A percentile compares a stretch with the other conserved stretches of the same genome.
phyloP scores from a whole-genome alignment of 2,888 invertebrate genomes.

The Acanthosoma haemorrhoidale region DNA sequence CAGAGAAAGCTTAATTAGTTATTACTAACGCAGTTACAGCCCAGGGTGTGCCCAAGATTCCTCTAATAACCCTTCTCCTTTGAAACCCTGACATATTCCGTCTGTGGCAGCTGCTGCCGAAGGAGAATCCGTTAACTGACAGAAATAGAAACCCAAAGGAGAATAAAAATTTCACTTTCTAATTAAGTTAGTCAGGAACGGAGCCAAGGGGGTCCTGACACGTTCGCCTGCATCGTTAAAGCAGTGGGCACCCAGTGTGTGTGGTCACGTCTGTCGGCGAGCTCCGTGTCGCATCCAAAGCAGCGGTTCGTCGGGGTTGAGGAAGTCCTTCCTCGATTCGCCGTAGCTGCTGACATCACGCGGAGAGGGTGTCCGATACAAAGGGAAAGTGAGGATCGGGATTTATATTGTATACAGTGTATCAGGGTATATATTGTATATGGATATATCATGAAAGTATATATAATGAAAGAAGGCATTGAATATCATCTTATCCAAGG shows the following conservation, averaged over 20 bases:
- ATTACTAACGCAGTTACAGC: too few relatives aligned
- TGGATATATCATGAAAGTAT: too few relatives aligned
- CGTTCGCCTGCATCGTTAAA: background rate
- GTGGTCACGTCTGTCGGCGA: background rate
- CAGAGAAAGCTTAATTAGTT: too few relatives aligned
- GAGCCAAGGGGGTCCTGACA: background rate
- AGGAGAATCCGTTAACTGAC: background rate
- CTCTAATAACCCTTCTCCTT: too few relatives aligned
- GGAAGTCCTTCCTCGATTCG: background rate
- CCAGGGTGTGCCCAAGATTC: too few relatives aligned
- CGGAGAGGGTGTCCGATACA: background rate
- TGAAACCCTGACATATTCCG: too few relatives aligned
- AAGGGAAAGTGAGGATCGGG: too few relatives aligned
- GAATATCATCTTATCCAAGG: too few relatives aligned
- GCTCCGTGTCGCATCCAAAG: background rate
- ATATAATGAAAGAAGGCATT: too few relatives aligned
- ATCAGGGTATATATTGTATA: too few relatives aligned
- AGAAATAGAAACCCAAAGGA: slow-evolving; percentile 1
- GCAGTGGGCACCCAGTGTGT: background rate
- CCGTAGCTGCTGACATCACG: background rate
- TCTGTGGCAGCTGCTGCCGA: too few relatives aligned
- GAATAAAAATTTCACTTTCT: slow-evolving; percentile 11
- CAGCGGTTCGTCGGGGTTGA: background rate
- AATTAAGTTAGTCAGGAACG: background rate
- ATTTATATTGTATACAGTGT: too few relatives aligned